Evolutionary conservation across 1,140 invertebrate species (phyloP).

Genomic region (Nautilus pompilius): DNA sequence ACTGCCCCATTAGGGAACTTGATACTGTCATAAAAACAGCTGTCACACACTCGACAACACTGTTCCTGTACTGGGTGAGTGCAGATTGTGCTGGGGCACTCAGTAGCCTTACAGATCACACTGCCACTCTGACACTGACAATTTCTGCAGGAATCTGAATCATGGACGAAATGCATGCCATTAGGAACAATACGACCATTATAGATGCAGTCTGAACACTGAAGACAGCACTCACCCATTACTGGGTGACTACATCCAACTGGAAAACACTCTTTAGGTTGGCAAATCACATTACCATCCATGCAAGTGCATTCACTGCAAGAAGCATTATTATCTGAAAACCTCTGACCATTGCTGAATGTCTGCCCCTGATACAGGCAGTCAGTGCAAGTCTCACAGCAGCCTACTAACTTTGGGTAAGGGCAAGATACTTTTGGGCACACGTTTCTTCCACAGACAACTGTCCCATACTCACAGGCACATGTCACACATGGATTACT

Average conservation of each 20-base stretch:
- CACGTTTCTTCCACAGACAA: constrained; percentile 14
- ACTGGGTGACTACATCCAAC: constrained; percentile 34
- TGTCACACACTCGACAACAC: constrained; percentile 11
- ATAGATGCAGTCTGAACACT: constrained; percentile 31
- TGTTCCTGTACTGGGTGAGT: constrained; percentile 6
- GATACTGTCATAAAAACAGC: constrained; percentile 19
- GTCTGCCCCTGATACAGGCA: constrained; percentile 17
- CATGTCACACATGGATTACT: constrained; percentile 24
- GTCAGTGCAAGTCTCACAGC: constrained; percentile 23
- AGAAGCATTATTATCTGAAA: constrained; percentile 18
- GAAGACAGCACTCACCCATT: constrained; percentile 31
- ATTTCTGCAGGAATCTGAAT: constrained; percentile 10
- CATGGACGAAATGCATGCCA: constrained; percentile 12
- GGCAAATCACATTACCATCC: constrained; percentile 26
- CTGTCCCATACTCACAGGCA: constrained; percentile 21
- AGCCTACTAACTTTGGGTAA: constrained; percentile 9
- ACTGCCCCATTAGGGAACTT: constrained; percentile 14
- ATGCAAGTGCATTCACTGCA: constrained; percentile 32
- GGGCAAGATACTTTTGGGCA: constrained; percentile 6
- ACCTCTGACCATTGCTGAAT: constrained; percentile 23
- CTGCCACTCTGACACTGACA: constrained; percentile 16
- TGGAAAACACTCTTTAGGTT: constrained; percentile 8
- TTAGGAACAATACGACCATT: constrained; percentile 11
- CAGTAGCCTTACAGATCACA: not conserved
- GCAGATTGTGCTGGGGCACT: constrained; percentile 10